Base-by-base conservation (phyloP, 2,113 vertebrate species). In the Arothron firmamentum region DNA sequence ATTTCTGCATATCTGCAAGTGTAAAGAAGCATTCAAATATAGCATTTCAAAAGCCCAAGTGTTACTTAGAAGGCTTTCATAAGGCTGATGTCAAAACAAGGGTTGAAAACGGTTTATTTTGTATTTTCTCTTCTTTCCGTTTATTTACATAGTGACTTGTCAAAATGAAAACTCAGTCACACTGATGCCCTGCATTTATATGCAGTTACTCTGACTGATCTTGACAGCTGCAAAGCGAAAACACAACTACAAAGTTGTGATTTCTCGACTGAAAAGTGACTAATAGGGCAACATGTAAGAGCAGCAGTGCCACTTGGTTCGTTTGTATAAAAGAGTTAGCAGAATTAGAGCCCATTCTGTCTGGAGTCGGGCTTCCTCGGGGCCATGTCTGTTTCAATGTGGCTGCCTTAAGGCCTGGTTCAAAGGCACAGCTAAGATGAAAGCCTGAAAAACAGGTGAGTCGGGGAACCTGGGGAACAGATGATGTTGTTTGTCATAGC, bases 401-500 rank as follows among this genome's bases (percentile, higher is more conserved):
- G 1, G 48, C 67, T 77, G 68, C 78, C 80, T 78, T 55, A 59
- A 75, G 85, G 81, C 72, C 65, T 9, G 64, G 70, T 79, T 82
- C 68, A 79, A 77, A 86, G 79, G 69, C 67, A 79, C 67, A 72
- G 64, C 62, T 74, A 74, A 80, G 83, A 87, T 82, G 73, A 82
- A 82, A 69, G 66, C 56, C 59, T 23, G 60, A 48, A 12, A 38
- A 38, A 38, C 11, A 12, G 45, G 45, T 46, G 77, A 70, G 60
- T 20, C 48, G 19, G 25, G 21, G 56, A 42, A 16, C 20, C 28
- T 18, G 21, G 41, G 20, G 34, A 52, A 52, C 54, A 56, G 45
- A 43, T 47, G 70, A 80, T 80, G 79, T 64, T 79, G 70, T 86
- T 82, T 85, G 80, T 88, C 81, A 78, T 60, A 59, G 75, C 68